Evolutionary conservation across 53 echinoderm and acorn worm species (phyloP).

Genomic region (Echinometra lucunter): DNA sequence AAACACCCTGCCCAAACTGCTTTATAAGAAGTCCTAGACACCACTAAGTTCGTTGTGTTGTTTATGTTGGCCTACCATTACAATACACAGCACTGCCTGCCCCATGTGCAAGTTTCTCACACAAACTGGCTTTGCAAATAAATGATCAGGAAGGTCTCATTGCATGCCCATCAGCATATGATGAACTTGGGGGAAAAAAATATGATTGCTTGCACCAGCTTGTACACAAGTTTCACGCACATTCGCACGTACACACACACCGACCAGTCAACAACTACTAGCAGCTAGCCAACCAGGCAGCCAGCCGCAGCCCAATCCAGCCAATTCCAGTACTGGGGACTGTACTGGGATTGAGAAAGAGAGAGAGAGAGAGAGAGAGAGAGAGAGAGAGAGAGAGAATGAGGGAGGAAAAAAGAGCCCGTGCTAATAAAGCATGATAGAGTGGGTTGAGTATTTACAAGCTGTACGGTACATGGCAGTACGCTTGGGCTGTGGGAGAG

Average conservation of each 20-base stretch:
- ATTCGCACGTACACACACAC: background rate
- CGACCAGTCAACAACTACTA: constrained; percentile 33
- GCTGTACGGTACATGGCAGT: background rate
- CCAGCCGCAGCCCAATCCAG: constrained; percentile 35
- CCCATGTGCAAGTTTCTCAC: constrained; percentile 66
- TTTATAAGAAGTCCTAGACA: background rate
- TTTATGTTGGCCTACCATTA: background rate
- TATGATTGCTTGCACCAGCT: constrained; percentile 51
- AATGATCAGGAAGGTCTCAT: constrained; percentile 53
- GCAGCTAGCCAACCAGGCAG: constrained; percentile 14
- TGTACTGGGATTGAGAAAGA: background rate
- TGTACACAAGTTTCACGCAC: constrained; percentile 22
- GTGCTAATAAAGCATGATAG: constrained; percentile 29
- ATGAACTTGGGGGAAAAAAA: constrained; percentile 56
- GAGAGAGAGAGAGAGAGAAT: background rate
- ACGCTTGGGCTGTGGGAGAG: constrained; percentile 9
- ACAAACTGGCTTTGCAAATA: constrained; percentile 43
- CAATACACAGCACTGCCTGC: background rate
- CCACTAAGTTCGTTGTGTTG: background rate
- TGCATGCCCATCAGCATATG: constrained; percentile 33
- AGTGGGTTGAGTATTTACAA: constrained; percentile 12
- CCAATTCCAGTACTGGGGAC: constrained; percentile 39
- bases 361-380: background rate
- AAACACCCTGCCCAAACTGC: background rate
- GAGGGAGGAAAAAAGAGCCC: background rate